Evolutionary conservation across 1,140 invertebrate genomes (phyloP).

Genomic region (Atta colombica): DNA sequence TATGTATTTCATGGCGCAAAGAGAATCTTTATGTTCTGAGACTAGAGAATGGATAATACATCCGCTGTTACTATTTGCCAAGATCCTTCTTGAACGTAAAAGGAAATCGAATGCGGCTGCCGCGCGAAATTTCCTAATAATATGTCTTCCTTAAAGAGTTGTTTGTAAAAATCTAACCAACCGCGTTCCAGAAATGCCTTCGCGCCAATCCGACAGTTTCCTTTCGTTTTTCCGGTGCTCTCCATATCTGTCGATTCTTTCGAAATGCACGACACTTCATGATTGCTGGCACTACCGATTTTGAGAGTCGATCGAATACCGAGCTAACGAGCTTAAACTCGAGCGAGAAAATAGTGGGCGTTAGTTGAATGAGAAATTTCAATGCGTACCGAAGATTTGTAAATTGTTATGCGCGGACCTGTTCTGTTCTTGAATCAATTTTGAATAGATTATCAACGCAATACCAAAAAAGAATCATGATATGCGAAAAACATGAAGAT

Average conservation of each 20-base stretch:
- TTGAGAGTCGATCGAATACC: conserved; percentile 62
- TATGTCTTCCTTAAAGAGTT: conserved; percentile 61
- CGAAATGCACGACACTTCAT: conserved; percentile 67
- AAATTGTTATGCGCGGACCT: conserved; percentile 24
- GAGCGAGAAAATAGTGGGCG: conserved; percentile 64
- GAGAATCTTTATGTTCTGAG: conserved; percentile 24
- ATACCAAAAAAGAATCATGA: conserved; percentile 2
- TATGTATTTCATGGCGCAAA: background rate
- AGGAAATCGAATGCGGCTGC: conserved; percentile 18
- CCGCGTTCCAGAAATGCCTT: conserved; percentile 65
- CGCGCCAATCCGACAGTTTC: conserved; percentile 56
- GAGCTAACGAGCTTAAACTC: conserved; percentile 64
- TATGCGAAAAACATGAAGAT: conserved; percentile 54
- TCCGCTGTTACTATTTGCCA: background rate
- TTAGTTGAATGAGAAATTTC: conserved; percentile 12
- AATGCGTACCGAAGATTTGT: conserved; percentile 47
- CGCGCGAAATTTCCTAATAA: conserved; percentile 62
- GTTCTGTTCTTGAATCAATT: background rate
- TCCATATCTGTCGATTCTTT: conserved; percentile 67
- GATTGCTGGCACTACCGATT: conserved; percentile 60
- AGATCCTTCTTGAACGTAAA: conserved; percentile 47
- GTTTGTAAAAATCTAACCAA: conserved; percentile 67
- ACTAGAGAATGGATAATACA: background rate
- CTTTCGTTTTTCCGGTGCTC: conserved; percentile 72
- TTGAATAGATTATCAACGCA: background rate